Conservation (phyloP, 53 echinoderm and acorn worm species). For the Temnopleurus reevesii region DNA sequence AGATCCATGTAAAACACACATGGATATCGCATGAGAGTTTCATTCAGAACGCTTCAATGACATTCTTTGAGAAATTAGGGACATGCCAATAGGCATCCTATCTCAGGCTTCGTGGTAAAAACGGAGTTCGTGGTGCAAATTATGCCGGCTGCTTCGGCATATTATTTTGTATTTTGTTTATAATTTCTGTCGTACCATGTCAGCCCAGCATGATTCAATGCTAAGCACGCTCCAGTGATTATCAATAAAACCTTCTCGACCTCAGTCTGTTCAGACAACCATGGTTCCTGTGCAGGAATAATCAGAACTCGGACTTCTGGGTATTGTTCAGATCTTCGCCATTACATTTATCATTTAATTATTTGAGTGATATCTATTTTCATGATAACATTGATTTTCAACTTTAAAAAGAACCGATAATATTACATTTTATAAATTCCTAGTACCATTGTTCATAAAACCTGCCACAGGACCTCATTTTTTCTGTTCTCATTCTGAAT, state of each 20-base stretch:
- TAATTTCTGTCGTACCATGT: background rate
- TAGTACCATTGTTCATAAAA: no score
- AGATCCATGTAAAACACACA: no score
- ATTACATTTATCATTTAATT: no score
- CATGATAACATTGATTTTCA: no score
- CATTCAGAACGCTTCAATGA: background rate
- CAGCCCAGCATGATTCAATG: conserved; percentile 28
- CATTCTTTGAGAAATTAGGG: conserved; percentile 11
- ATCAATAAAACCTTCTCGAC: conserved; percentile 1
- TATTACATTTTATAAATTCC: no score
- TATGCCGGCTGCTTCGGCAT: conserved; percentile 23
- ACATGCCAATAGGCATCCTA: background rate
- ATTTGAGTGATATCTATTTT: no score
- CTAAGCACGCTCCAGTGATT: conserved; percentile 9
- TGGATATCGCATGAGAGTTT: conserved; percentile 1
- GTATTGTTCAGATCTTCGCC: no score
- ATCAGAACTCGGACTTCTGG: no score
- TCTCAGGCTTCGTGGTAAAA: background rate
- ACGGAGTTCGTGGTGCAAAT: conserved; percentile 24
- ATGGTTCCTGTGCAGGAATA: background rate
- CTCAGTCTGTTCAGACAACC: background rate
- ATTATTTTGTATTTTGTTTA: conserved; percentile 9
- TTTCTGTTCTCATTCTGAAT: no score
- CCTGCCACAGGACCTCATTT: no score
- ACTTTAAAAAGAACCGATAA: no score